Evolutionary conservation across 1,140 invertebrate species (phyloP).

Genomic region (Drosophila watanabei): DNA sequence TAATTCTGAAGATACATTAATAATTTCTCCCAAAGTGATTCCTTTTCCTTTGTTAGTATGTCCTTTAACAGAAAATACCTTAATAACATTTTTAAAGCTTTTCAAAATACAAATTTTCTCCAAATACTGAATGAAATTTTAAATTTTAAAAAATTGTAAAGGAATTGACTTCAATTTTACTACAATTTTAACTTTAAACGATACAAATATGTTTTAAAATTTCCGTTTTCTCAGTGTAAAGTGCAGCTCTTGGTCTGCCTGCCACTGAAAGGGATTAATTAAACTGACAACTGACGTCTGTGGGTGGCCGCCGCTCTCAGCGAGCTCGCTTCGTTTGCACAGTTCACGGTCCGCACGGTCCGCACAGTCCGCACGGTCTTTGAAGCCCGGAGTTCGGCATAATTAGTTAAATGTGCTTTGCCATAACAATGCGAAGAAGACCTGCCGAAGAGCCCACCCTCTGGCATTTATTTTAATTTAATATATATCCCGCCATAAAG

Average conservation of each 20-base stretch:
- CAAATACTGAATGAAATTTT: neutral
- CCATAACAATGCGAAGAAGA: slow-evolving; percentile 65
- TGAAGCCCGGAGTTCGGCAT: slow-evolving; percentile 70
- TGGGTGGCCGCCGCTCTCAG: slow-evolving; percentile 30
- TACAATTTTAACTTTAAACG: too few species aligned
- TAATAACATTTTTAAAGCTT: neutral
- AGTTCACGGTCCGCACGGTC: slow-evolving; percentile 26
- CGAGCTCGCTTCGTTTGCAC: slow-evolving; percentile 23
- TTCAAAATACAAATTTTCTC: neutral
- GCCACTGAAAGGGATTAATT: slow-evolving; percentile 77
- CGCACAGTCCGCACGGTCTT: slow-evolving; percentile 46
- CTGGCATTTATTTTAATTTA: slow-evolving; percentile 45
- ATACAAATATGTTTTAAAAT: neutral
- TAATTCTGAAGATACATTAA: neutral
- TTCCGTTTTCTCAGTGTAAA: neutral
- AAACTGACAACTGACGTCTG: slow-evolving; percentile 70
- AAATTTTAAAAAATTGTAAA: neutral
- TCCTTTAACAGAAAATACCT: neutral
- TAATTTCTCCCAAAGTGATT: too few species aligned
- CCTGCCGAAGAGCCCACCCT: slow-evolving; percentile 1
- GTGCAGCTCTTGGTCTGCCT: slow-evolving; percentile 46
- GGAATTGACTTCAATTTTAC: neutral
- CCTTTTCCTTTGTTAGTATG: too few species aligned
- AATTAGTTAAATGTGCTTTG: slow-evolving; percentile 82
- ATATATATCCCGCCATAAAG: slow-evolving; percentile 49